phyloP scores from a whole-genome alignment of 2,113 vertebrate species.

The Rostratula benghalensis region DNA sequence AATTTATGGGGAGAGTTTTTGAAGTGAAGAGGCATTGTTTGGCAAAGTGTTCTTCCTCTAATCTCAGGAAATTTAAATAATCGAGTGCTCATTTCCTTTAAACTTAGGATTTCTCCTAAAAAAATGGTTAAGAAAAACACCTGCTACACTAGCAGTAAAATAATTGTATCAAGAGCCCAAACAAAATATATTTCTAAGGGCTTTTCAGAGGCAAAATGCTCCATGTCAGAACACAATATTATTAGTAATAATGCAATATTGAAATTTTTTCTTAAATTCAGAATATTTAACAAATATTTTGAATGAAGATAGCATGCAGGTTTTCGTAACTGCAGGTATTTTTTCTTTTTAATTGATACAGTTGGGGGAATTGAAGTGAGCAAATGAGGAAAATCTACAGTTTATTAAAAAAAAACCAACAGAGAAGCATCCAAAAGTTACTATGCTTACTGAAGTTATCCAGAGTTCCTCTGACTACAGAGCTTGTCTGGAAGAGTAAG shows the following conservation, averaged over 20 bases:
- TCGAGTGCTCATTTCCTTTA: slow-evolving; percentile 80
- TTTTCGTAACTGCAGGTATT: neutral
- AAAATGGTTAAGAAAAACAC: slow-evolving; percentile 80
- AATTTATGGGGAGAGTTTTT: slow-evolving; percentile 93
- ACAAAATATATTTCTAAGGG: neutral
- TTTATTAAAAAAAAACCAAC: neutral
- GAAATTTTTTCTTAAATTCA: neutral
- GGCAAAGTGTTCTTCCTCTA: slow-evolving; percentile 90
- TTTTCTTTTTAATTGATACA: neutral
- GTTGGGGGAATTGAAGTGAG: neutral
- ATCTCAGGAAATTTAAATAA: slow-evolving; percentile 88
- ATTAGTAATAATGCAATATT: neutral
- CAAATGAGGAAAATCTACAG: neutral
- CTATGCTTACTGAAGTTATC: neutral
- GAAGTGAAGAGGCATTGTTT: slow-evolving; percentile 94
- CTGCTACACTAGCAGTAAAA: slow-evolving; percentile 70
- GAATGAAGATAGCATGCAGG: neutral
- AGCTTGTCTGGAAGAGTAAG: neutral
- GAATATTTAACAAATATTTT: neutral
- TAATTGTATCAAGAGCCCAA: neutral
- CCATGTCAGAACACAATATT: neutral
- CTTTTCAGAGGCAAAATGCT: neutral
- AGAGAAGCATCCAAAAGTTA: neutral
- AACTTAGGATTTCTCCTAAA: slow-evolving; percentile 72
- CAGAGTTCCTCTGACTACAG: neutral